Percentiles rank a stretch among this genome's conserved stretches.
phyloP scores from a whole-genome alignment of 2,888 invertebrate species.

The Linnaemya tessellans region DNA sequence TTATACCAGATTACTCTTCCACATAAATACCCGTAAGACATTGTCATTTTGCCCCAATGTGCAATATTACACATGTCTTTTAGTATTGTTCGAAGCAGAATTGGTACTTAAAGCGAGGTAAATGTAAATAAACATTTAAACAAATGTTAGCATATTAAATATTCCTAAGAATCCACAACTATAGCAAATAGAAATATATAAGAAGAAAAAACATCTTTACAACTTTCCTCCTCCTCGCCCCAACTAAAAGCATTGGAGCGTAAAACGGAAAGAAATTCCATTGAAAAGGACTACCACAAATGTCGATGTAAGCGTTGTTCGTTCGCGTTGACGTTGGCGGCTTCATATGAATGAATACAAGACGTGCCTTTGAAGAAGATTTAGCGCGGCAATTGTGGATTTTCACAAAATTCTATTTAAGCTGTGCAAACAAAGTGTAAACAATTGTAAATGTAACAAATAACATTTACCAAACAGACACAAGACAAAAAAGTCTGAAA shows the following conservation, averaged over 20 bases:
- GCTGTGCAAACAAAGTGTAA: conserved; percentile 72
- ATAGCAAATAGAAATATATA: conserved; percentile 20
- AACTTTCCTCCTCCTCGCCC: background rate
- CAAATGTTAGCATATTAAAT: conserved; percentile 16
- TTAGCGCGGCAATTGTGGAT: conserved; percentile 72
- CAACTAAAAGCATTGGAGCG: background rate
- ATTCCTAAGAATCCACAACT: conserved; percentile 22
- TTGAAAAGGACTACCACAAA: conserved; percentile 28
- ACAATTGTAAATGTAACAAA: conserved; percentile 72
- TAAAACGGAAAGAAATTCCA: conserved; percentile 30
- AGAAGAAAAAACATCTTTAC: conserved; percentile 20
- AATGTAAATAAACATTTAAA: background rate
- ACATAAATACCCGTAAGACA: background rate
- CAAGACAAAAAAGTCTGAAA: conserved; percentile 5
- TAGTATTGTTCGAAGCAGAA: background rate
- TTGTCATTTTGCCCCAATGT: background rate
- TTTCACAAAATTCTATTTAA: conserved; percentile 73
- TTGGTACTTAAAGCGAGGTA: conserved; percentile 18
- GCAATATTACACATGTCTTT: background rate
- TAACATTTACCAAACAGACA: conserved; percentile 59
- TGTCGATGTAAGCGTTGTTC: conserved; percentile 22
- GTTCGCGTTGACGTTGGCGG: conserved; percentile 34
- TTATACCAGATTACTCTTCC: too few species aligned
- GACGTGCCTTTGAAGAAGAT: conserved; percentile 69
- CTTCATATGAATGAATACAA: conserved; percentile 39